Evolutionary conservation across 2,888 invertebrate species (phyloP), one percentile per base, ranked within the genome.

Genomic region (Andricus curvator): DNA sequence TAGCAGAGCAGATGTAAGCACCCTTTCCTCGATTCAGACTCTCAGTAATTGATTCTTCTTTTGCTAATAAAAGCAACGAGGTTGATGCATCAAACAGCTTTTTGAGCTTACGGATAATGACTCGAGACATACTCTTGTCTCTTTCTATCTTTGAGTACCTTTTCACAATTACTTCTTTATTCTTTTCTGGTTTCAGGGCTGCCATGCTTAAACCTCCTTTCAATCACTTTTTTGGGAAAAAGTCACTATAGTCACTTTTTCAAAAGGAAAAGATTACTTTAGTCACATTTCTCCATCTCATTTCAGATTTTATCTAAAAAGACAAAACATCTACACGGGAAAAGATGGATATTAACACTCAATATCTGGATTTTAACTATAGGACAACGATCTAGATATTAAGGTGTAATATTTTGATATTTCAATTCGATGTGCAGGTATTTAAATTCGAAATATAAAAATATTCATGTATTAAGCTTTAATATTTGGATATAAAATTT

Each of bases 1-100:
- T 13, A 62, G 62, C 13, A 11, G 13, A 62, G 25, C 25, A 62
- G 22, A 22, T 62, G 62, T 62, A 62, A 62, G 37, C 37, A 37
- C 2, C 51, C 20, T 25, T 13, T 62, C 2, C 62, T 4, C 62
- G 62, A 62, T 22, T 62, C 62, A 62, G 25, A 25, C 25, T 62
- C 5, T 22, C 62, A 62, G 62, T 62, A 62, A 62, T 62, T 62
- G 62, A 62, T 62, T 25, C 62, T 22, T 62, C 62, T 62, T n/a
- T n/a, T 62, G 13, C 5, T 62, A 22, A 22, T 62, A 62, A 62
- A 22, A 62, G 22, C 62, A 62, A 25, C 13, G 11, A 62, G 22
- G 62, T 25, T 62, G 62, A 62, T 11, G 25, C 62, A 62, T 13
- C 22, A 62, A 25, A 25, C 22, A 13, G 9, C 62, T 62, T 62